Percentiles rank a stretch among this genome's conserved stretches.
phyloP scores from a whole-genome alignment of 2,113 vertebrate genomes.

The Abramis brama region DNA sequence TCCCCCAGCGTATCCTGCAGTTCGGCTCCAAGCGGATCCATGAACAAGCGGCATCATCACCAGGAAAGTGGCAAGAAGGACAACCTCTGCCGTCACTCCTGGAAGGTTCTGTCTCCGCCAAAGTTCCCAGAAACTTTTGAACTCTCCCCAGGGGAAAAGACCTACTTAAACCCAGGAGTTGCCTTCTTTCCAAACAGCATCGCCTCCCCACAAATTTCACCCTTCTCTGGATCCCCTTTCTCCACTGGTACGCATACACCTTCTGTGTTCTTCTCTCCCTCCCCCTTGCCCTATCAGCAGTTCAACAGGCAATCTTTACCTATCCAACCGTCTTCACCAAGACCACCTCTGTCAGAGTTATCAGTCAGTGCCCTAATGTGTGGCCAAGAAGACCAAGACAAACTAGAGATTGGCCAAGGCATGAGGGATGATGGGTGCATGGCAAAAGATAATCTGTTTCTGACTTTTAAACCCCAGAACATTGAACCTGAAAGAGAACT shows the following conservation, averaged over 20 bases:
- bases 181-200: constrained; percentile 65
- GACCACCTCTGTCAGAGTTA: constrained; percentile 68
- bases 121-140: constrained; percentile 84
- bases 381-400: constrained; percentile 63
- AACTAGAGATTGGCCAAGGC: constrained; percentile 66
- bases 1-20: constrained; percentile 76
- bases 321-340: constrained; percentile 61
- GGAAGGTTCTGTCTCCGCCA: constrained; percentile 89
- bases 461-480: constrained; percentile 55
- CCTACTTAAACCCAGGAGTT: constrained; percentile 73
- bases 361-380: constrained; percentile 75
- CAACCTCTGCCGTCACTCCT: constrained; percentile 79
- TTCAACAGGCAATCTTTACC: constrained; percentile 73
- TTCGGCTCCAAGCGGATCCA: constrained; percentile 74
- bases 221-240: constrained; percentile 75
- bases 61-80: constrained; percentile 78
- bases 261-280: constrained; percentile 77
- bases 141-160: constrained; percentile 71
- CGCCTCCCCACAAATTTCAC: constrained; percentile 74
- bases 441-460: constrained; percentile 42
- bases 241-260: constrained; percentile 76
- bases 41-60: constrained; percentile 68
- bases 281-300: constrained; percentile 75
- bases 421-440: constrained; percentile 64
- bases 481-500: constrained; percentile 40